Percentiles rank a stretch among this genome's conserved stretches.
These are phyloP conservation scores for Lagodon rhomboides DNA, from an alignment of 2,797 vertebrate species.

Conservation along the genomic window DNA sequence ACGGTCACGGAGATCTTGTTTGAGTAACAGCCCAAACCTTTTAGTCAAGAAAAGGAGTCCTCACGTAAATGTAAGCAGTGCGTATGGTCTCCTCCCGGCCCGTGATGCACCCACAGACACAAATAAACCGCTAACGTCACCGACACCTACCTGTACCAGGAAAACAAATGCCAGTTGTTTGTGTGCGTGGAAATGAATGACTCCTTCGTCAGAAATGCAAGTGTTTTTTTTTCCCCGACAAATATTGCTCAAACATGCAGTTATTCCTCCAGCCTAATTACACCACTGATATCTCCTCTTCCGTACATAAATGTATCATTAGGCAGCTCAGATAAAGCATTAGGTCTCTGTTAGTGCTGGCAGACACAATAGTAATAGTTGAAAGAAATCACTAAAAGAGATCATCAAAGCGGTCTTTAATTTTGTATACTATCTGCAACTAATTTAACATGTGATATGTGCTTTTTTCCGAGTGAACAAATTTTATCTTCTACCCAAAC, in stretches of 20 bases:
- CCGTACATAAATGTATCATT: background rate
- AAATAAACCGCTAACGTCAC: slow-evolving; percentile 33
- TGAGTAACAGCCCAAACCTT: background rate
- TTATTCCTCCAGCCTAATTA: background rate
- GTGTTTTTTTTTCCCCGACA: too few species aligned
- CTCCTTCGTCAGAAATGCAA: slow-evolving; percentile 1
- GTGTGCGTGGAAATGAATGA: slow-evolving; percentile 18
- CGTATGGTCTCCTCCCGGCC: background rate
- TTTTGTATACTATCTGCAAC: too few species aligned
- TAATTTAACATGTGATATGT: too few species aligned
- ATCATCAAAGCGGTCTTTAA: background rate
- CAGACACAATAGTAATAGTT: too few species aligned
- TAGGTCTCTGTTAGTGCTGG: too few species aligned
- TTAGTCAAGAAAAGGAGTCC: background rate
- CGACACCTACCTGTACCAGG: slow-evolving; percentile 18
- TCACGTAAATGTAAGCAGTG: background rate
- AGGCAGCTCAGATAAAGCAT: background rate
- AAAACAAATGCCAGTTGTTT: slow-evolving; percentile 30
- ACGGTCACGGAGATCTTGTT: background rate
- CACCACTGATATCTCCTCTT: background rate
- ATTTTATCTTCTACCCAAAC: background rate
- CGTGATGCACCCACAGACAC: slow-evolving; percentile 25
- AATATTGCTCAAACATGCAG: background rate
- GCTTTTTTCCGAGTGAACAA: too few species aligned
- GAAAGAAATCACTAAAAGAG: background rate